Base-by-base conservation (phyloP, 2,888 invertebrate genomes). In the Limenitis camilla region DNA sequence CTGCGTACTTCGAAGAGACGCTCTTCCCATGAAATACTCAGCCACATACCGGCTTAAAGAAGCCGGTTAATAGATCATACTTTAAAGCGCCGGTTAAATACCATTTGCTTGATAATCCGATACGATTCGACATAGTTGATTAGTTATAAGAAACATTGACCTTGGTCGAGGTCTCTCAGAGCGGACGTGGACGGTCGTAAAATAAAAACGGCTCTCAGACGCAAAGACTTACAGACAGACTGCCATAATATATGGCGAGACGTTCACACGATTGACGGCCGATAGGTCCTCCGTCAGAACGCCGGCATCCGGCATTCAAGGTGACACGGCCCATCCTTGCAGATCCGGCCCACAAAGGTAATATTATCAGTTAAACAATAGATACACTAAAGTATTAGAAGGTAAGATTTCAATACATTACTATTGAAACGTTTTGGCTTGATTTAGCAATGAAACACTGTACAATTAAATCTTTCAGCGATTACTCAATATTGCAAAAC, bases 241-340 rank as follows among this genome's bases (percentile, higher is more conserved):
- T 69, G 64, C 66, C 73, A 72, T 80, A 81, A 78, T 78, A 81
- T 78, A 80, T 76, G 74, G 73, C 78, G 70, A 78, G 80, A 76
- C 76, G 75, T 74, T 78, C 72, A 73, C 71, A 76, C 83, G 85
- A 87, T 85, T 78, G 85, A 81, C 83, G 81, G 76, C 69, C 83
- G 83, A 85, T 85, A 85, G 77, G 74, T 82, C 68, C 78, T 76
- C 59, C 70, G 72, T 67, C 81, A 77, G 80, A 76, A 73, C 61
- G 71, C 64, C 76, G 79, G 77, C 81, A 82, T 86, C 86, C 85
- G 85, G 83, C 79, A 78, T 73, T 78, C 85, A 85, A 86, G 85
- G 86, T 86, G 85, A 86, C 81, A 78, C 78, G 62, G 64, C 64
- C 75, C 76, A 83, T 85, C 84, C 80, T 81, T 79, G 78, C 81